Base-by-base conservation (phyloP, 2,113 vertebrate species). In the Paradoxurus hermaphroditus region DNA sequence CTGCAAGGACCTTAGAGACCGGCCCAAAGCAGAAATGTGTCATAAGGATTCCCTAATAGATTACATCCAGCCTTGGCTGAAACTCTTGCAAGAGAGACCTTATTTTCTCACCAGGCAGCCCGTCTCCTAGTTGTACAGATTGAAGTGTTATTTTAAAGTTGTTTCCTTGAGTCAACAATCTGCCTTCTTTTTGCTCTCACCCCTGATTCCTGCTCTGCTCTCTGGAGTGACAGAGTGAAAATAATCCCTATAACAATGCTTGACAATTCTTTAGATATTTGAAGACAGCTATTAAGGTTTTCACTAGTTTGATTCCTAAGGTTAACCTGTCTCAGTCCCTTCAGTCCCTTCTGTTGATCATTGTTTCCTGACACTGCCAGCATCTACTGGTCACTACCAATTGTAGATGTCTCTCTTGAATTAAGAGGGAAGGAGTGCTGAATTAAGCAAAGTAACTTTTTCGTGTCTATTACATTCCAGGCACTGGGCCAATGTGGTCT, bases 141-240 rank as follows among this genome's bases (percentile, higher is more conserved):
- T 68, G 92, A 96, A 49, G 72, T 91, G 63, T 93, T 92, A 68
- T 95, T 83, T 88, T 21, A 92, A 97, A 89, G 84, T 56, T 93
- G 39, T 88, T 84, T 93, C 72, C 93, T 39, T 72, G 77, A 95
- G 36, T 65, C 79, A 92, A 95, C 68, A 90, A 53, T 85, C 84
- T 96, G 81, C 68, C 53, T 70, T 93, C 68, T 84, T 84, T 96
- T 94, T 93, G 63, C 92, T 92, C 89, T 91, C 8, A 39, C 16
- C 63, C 16, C 34, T 77, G 51, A 91, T 94, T 91, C 31, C 93
- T 67, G 44, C 68, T 85, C 70, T 83, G 63, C 63, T 94, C 15
- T 96, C 63, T 73, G 15, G 39, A 97, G 93, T 68, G 59, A 90
- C 15, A 49, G 12, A 88, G 41, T 68, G 59, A 97, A 98, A 95